Evolutionary conservation across 92 coral and sea anemone species (phyloP), one percentile per base, ranked within the genome.

Genomic region (Bergia puertoricense): DNA sequence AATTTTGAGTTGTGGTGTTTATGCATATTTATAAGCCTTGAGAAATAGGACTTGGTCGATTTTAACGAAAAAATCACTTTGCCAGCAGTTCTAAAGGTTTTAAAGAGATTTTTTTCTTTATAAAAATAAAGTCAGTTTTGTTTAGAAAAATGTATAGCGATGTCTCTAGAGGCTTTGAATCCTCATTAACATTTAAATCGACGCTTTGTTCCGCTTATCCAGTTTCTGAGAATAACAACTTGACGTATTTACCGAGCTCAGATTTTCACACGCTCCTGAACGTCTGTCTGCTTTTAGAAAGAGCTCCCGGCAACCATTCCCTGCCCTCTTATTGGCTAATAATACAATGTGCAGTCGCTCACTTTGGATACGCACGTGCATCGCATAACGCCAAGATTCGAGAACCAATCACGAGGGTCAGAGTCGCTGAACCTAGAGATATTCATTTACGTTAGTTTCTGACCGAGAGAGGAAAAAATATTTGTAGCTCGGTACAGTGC

Each of bases 351-450:
- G 46, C 85, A 59, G 76, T 56, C 65, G 71, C 36, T 81, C 90
- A 75, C 77, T 77, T 51, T 89, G 88, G 68, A 8, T 41, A 4
- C 81, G 82, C 97, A 94, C 97, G 97, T 94, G 97, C 91, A 92
- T 81, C 2, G 41, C 89, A 91, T 85, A 86, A 88, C 87, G 42
- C 80, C 88, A 81, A 69, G 90, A 38, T 57, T 81, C 44, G 85
- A 56, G 42, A 77, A 22, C 89, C 95, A 93, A 80, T 94, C 88
- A 78, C 30, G 37, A 57, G 71, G 75, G 68, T 41, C 74, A 76
- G 87, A 90, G 79, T 90, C 84, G 81, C 81, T 90, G 72, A 84
- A 73, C 94, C 80, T 41, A 78, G 54, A 88, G 83, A 84, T 89
- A 88, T 72, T 45, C 44, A 69, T 41, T 82, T 82, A 66, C 41